Evolutionary conservation across 2,888 invertebrate genomes (phyloP).

Genomic region (Dione juno): DNA sequence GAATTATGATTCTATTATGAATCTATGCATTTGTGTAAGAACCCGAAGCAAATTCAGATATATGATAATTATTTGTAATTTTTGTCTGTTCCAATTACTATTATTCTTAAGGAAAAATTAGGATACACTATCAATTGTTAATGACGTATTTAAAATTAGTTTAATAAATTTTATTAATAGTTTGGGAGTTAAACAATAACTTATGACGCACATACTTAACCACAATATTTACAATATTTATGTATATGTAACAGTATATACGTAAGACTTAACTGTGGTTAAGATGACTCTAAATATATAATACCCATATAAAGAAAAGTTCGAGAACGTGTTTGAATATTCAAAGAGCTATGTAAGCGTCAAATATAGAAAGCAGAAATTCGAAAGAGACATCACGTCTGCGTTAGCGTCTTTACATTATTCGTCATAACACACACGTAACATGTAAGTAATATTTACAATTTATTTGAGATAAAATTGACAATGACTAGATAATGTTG

Average conservation of each 20-base stretch:
- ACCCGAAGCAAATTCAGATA: not conserved
- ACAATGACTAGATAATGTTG: not conserved
- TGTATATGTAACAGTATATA: slow-evolving; percentile 2
- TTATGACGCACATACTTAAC: slow-evolving; percentile 9
- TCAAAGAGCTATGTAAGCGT: slow-evolving; percentile 22
- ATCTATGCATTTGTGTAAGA: slow-evolving; percentile 1
- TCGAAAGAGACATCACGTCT: slow-evolving; percentile 8
- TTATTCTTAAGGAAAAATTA: not conserved
- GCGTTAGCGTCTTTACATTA: not conserved
- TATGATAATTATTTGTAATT: not conserved
- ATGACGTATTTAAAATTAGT: slow-evolving; percentile 1
- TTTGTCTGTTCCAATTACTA: not conserved
- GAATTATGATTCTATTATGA: too few relatives aligned
- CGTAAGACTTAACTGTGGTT: slow-evolving; percentile 7
- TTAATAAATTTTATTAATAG: slow-evolving; percentile 4
- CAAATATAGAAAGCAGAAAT: slow-evolving; percentile 23
- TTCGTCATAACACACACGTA: not conserved
- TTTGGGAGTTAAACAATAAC: not conserved
- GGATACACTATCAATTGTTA: not conserved
- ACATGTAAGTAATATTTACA: not conserved
- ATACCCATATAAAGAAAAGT: slow-evolving; percentile 20
- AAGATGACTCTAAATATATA: slow-evolving; percentile 12
- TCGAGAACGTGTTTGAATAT: slow-evolving; percentile 18
- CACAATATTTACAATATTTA: not conserved
- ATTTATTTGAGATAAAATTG: not conserved